These are phyloP conservation scores for Masnerella sp. DNA, from an alignment of 2,888 invertebrate species.

Conservation along the genomic window DNA sequence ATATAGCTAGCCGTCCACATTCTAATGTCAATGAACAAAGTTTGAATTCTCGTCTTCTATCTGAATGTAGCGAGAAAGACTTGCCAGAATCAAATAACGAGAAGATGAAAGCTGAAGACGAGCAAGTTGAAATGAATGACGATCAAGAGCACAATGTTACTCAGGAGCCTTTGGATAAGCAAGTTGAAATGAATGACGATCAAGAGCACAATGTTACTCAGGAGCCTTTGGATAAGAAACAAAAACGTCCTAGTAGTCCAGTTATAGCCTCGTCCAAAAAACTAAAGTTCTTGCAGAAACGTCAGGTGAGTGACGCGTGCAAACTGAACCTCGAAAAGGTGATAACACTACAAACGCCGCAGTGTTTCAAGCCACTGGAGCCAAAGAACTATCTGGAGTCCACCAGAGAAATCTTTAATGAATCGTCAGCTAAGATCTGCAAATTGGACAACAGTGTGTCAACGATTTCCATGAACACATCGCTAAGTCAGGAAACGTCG, in stretches of 20 bases:
- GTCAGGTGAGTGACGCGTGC: neutral
- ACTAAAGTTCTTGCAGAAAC: constrained; percentile 14
- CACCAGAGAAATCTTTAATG: constrained; percentile 60
- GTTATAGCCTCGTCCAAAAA: constrained; percentile 47
- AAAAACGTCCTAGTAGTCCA: constrained; percentile 24
- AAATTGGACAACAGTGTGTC: constrained; percentile 40
- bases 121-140: neutral
- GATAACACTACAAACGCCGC: too few species aligned
- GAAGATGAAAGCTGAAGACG: too few species aligned
- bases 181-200: neutral
- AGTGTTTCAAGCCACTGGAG: neutral
- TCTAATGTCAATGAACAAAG: neutral
- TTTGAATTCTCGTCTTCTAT: neutral
- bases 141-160: neutral
- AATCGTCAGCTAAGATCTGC: constrained; percentile 29
- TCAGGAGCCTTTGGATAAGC: neutral
- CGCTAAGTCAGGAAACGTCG: constrained; percentile 16
- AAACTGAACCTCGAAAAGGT: constrained; percentile 29
- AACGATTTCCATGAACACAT: constrained; percentile 30
- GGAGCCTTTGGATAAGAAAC: neutral
- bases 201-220: neutral
- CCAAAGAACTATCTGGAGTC: constrained; percentile 65
- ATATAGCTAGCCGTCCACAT: constrained; percentile 27
- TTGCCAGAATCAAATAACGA: too few species aligned
- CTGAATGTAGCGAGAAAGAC: neutral